Evolutionary conservation across 2,888 invertebrate species (phyloP).

Genomic region (Acleris sparsana): DNA sequence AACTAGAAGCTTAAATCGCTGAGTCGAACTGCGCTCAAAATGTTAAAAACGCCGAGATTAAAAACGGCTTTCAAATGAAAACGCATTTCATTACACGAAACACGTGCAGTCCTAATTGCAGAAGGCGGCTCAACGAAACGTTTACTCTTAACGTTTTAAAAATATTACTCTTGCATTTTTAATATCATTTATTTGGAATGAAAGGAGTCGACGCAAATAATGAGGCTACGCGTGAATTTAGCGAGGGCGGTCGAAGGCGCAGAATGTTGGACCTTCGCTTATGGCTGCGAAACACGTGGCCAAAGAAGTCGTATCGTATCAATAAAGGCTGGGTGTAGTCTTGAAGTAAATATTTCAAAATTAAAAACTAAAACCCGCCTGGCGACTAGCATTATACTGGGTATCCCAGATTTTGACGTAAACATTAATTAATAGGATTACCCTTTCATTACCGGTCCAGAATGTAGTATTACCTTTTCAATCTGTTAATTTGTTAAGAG

Average conservation of each 20-base stretch:
- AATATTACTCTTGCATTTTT: slow-evolving; percentile 72
- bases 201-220: slow-evolving; percentile 69
- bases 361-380: too few species aligned
- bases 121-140: slow-evolving; percentile 51
- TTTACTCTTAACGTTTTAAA: slow-evolving; percentile 64
- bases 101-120: slow-evolving; percentile 67
- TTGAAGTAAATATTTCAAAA: too few species aligned
- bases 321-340: too few species aligned
- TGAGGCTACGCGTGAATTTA: slow-evolving; percentile 64
- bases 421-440: too few species aligned
- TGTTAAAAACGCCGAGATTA: slow-evolving; percentile 41
- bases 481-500: too few species aligned
- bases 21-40: not conserved
- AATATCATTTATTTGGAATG: slow-evolving; percentile 69
- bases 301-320: too few species aligned
- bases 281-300: slow-evolving; percentile 21
- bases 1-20: not conserved
- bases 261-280: slow-evolving; percentile 42
- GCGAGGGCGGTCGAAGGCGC: slow-evolving; percentile 44
- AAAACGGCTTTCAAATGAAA: slow-evolving; percentile 50
- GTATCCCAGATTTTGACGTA: too few species aligned
- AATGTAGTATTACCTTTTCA: too few species aligned
- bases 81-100: slow-evolving; percentile 52
- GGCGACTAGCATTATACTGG: too few species aligned
- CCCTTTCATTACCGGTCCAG: too few species aligned